Percentiles rank a stretch among this genome's conserved stretches.
These are phyloP conservation scores for Oppia nitens DNA, from an alignment of 1,140 invertebrate genomes.

Conservation along the genomic window DNA sequence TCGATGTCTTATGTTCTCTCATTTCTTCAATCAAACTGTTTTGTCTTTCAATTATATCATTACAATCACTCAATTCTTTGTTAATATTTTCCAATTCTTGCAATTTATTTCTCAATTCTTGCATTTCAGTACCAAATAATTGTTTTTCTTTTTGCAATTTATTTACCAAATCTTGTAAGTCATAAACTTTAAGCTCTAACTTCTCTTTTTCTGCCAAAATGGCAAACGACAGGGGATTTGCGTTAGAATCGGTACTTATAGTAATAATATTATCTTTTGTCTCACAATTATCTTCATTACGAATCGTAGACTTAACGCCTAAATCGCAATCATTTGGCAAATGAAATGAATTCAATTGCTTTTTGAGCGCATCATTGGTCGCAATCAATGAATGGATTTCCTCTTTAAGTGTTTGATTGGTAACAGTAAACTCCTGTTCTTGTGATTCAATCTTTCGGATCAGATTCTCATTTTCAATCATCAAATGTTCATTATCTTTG, in stretches of 20 bases:
- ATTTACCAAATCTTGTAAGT: conserved; percentile 22
- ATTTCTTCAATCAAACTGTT: conserved; percentile 26
- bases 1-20: conserved; percentile 26
- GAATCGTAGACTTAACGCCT: background rate
- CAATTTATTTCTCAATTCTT: background rate
- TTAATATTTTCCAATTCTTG: background rate
- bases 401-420: conserved; percentile 10
- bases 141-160: conserved; percentile 21
- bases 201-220: conserved; percentile 18
- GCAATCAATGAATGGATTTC: conserved; percentile 1
- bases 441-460: conserved; percentile 10
- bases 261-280: background rate
- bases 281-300: background rate
- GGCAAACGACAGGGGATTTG: background rate
- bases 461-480: conserved; percentile 2
- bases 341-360: background rate
- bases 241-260: background rate
- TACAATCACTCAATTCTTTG: background rate
- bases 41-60: conserved; percentile 24
- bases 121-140: background rate
- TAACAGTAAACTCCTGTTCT: conserved; percentile 5
- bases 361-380: background rate
- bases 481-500: background rate
- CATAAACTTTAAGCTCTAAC: conserved; percentile 23
- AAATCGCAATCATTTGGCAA: background rate